These are phyloP conservation scores for Myzus persicae DNA, from an alignment of 1,140 invertebrate species.

Conservation along the genomic window DNA sequence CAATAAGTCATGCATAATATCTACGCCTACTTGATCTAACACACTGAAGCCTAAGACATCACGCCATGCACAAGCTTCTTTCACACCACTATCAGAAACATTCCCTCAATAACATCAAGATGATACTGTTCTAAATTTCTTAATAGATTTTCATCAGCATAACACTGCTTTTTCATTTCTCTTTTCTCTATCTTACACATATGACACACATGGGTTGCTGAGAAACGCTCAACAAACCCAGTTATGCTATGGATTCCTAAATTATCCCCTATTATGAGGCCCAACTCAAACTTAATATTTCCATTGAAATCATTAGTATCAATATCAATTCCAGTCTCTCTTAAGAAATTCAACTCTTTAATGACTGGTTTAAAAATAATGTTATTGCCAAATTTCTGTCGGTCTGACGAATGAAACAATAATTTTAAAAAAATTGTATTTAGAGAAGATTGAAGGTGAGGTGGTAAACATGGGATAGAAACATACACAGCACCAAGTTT, in stretches of 20 bases:
- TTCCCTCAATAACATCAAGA: constrained; percentile 1
- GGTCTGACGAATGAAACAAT: constrained; percentile 48
- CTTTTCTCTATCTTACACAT: neutral
- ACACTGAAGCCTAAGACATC: neutral
- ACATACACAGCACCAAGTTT: constrained; percentile 59
- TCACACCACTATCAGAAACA: constrained; percentile 23
- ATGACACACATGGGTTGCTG: no score
- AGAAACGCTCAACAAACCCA: no score
- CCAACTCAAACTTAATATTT: constrained; percentile 17
- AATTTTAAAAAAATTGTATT: constrained; percentile 60
- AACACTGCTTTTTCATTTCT: constrained; percentile 22
- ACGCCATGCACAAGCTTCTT: neutral
- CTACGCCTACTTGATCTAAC: neutral
- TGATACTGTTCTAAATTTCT: neutral
- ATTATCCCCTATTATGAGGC: no score
- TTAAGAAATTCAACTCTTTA: constrained; percentile 60
- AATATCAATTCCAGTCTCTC: constrained; percentile 58
- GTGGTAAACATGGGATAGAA: constrained; percentile 58
- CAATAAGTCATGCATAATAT: constrained; percentile 2
- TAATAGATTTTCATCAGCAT: constrained; percentile 12
- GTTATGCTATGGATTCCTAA: no score
- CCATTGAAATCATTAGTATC: neutral
- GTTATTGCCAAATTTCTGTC: constrained; percentile 5
- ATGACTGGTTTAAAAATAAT: constrained; percentile 58
- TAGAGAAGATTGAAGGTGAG: constrained; percentile 59